Evolutionary conservation across 2,797 vertebrate species (phyloP), one percentile per base, ranked within the genome.

Genomic region (Emydoidea blandingii): DNA sequence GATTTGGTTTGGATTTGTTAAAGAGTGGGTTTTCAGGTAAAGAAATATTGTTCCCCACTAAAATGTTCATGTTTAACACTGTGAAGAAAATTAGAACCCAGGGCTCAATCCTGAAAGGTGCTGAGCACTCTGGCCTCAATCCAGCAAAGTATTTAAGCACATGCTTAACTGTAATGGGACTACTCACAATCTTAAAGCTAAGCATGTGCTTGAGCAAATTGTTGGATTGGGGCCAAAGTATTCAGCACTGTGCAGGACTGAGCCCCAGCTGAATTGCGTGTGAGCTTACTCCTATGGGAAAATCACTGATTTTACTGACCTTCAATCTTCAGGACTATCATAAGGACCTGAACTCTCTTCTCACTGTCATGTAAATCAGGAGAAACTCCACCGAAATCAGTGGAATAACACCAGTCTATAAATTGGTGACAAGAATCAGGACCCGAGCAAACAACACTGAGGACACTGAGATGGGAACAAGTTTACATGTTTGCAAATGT

Each of bases 401-500:
- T 23, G 79, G 4, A 54, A 11, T 50, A 79, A 91, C 87, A 79
- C 27, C 6, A 7, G 76, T 53, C 53, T 52, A 41, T 86, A 89
- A 91, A 34, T 0, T 2, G 79, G 2, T 44, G 5, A 86, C 29
- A 53, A 88, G 44, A 84, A 57, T 29, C 41, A 85, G 68, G 3
- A 18, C 23, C 44, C 31, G 54, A 41, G 1, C 12, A 72, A 89
- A 94, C 85, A 8, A 54, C 1, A 0, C 65, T 82, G 76, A 86
- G 74, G 47, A 83, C 1, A 2, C 2, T 56, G 44, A 83, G 8
- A 41, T 54, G 79, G 74, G 89, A 84, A 37, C 27, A 1, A 54
- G 2, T n/a, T 41, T 53, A 2, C 19, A 59, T 80, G 95, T 93
- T 94, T 86, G 56, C 83, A 83, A 19, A 82, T 41, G 53, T 14